Conservation (phyloP, 1,140 invertebrate genomes). For the Scaptomyza graminum region DNA sequence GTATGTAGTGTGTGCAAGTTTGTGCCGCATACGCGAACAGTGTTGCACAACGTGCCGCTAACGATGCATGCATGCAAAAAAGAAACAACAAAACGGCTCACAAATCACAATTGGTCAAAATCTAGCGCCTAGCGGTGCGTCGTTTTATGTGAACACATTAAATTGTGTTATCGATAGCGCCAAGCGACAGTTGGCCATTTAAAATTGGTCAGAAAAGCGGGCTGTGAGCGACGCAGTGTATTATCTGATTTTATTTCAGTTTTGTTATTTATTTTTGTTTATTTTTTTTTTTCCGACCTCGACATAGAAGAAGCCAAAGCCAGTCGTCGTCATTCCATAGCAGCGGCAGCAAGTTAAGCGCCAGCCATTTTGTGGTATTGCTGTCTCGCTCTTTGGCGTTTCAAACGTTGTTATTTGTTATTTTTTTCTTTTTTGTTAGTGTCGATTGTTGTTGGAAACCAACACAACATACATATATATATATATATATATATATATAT, state of each 20-base stretch:
- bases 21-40: constrained; percentile 50
- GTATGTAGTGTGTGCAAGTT: constrained; percentile 17
- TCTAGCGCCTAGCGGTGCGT: constrained; percentile 2
- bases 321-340: constrained; percentile 44
- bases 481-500: constrained; percentile 5
- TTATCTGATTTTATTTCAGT: constrained; percentile 1
- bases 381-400: constrained; percentile 31
- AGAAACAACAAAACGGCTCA: constrained; percentile 37
- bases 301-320: constrained; percentile 63
- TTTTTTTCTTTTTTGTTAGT: constrained; percentile 17
- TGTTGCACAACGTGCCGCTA: constrained; percentile 37
- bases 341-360: constrained; percentile 34
- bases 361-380: constrained; percentile 48
- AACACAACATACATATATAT: constrained; percentile 8
- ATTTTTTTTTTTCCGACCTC: constrained; percentile 55
- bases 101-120: constrained; percentile 41
- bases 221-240: constrained; percentile 58
- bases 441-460: constrained; percentile 40
- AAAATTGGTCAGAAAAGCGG: constrained; percentile 44
- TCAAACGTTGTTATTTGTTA: constrained; percentile 26
- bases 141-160: neutral
- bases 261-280: neutral
- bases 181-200: constrained; percentile 69
- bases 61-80: constrained; percentile 45
- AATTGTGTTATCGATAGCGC: constrained; percentile 55